Evolutionary conservation across 2,797 vertebrate species (phyloP), one percentile per base, ranked within the genome.

Genomic region (Myotis pilosus): DNA sequence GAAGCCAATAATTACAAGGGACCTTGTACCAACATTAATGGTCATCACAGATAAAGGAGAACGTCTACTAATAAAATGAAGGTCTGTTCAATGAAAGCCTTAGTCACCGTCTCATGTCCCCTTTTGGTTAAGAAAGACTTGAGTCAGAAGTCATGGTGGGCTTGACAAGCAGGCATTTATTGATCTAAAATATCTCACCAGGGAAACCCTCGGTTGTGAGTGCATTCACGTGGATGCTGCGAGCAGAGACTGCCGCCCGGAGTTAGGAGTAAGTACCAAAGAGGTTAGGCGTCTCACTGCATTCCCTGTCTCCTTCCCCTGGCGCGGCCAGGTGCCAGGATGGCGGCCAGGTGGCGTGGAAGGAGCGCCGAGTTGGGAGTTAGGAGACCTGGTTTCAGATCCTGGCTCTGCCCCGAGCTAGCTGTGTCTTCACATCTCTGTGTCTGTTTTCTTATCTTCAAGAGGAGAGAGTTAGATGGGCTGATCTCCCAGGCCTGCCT

Each of bases 251-350:
- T 96, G 89, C 92, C 96, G 80, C 91, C 23, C 20, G 97, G 97
- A 96, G 97, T 97, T 97, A 97, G 97, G 97, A 97, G 97, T 97
- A 97, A 97, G 97, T 97, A 97, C 96, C 94, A 11, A 81, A 75
- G 88, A 95, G n/a, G 36, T 82, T 85, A 96, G 96, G 88, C 9
- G 68, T 82, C 89, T 41, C 41, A 1, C 11, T 55, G 33, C 38
- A 13, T 51, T 25, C 4, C 44, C 7, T 44, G 88, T 84, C 81
- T 87, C 64, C 51, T 95, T 75, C 33, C 93, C 75, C 53, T 19
- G 25, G 49, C n/a, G 64, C 64, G 49, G 88, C 55, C 55, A 23
- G 11, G 19, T 28, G 89, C 81, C 28, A 16, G 74, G 68, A 41
- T 20, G 47, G 60, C n/a, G 20, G 68, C 72, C 53, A 68, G 64